Evolutionary conservation across 2,888 invertebrate genomes (phyloP).

Genomic region (Apamea monoglypha): DNA sequence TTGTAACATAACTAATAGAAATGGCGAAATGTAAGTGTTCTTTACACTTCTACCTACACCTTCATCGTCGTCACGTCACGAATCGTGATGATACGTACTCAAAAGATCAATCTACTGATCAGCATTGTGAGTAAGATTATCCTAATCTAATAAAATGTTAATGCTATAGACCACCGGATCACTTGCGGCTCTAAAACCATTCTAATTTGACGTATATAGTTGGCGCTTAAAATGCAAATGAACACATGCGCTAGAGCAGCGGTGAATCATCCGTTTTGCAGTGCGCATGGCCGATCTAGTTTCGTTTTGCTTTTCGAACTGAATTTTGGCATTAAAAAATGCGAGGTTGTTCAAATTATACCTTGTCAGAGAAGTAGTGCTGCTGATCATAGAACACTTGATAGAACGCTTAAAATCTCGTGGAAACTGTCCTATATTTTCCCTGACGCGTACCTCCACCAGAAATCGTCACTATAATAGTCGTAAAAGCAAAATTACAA

Average conservation of each 20-base stretch:
- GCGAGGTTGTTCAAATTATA: not conserved
- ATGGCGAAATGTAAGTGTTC: not conserved
- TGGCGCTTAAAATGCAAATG: slow-evolving; percentile 63
- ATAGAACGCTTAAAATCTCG: not conserved
- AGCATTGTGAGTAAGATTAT: slow-evolving; percentile 2
- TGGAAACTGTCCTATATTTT: not conserved
- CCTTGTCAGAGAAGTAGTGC: not conserved
- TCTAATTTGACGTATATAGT: slow-evolving; percentile 43
- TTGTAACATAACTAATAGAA: not conserved
- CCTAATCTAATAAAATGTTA: slow-evolving; percentile 17
- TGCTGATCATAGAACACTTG: not conserved
- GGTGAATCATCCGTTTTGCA: slow-evolving; percentile 56
- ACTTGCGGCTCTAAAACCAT: slow-evolving; percentile 53
- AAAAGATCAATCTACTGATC: not conserved
- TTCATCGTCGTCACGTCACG: not conserved
- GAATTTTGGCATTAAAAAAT: not conserved
- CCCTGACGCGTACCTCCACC: not conserved
- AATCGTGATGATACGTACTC: not conserved
- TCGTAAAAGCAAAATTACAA: not conserved
- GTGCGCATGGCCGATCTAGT: slow-evolving; percentile 19
- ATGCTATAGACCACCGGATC: slow-evolving; percentile 5
- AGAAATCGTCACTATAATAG: not conserved
- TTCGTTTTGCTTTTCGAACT: slow-evolving; percentile 9
- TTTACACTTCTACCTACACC: not conserved
- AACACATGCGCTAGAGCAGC: slow-evolving; percentile 49